These are phyloP conservation scores for Ammospiza nelsoni DNA, from an alignment of 2,113 vertebrate genomes.

Conservation along the genomic window DNA sequence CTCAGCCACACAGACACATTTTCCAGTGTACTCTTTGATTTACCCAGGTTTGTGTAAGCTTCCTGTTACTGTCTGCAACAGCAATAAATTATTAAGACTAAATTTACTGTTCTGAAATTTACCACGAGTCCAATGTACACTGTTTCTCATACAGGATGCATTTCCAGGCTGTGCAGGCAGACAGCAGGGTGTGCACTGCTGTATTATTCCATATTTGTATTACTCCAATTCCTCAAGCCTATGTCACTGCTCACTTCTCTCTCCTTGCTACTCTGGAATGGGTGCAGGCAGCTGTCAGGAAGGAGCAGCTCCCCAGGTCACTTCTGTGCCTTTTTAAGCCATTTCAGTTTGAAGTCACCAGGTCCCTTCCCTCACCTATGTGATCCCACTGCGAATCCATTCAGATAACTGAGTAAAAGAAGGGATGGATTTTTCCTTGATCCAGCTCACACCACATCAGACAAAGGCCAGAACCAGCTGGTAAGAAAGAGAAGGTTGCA, in stretches of 20 bases:
- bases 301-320: background rate
- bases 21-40: background rate
- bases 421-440: background rate
- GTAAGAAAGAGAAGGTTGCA: background rate
- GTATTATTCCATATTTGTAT: background rate
- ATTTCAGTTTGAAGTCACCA: background rate
- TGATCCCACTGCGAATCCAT: background rate
- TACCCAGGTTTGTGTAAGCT: background rate
- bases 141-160: background rate
- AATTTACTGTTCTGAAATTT: background rate
- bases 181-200: background rate
- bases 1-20: background rate
- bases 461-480: background rate
- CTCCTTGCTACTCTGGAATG: background rate
- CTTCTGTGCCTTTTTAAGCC: background rate
- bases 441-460: background rate
- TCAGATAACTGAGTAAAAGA: background rate
- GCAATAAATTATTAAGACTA: background rate
- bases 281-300: background rate
- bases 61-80: background rate
- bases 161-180: background rate
- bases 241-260: background rate
- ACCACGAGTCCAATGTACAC: fast-evolving
- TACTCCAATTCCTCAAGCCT: background rate
- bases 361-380: background rate